A percentile compares a stretch with the other conserved stretches of the same genome.
Evolutionary conservation across 2,113 vertebrate genomes (phyloP).

Genomic region (Polypterus bichir): DNA sequence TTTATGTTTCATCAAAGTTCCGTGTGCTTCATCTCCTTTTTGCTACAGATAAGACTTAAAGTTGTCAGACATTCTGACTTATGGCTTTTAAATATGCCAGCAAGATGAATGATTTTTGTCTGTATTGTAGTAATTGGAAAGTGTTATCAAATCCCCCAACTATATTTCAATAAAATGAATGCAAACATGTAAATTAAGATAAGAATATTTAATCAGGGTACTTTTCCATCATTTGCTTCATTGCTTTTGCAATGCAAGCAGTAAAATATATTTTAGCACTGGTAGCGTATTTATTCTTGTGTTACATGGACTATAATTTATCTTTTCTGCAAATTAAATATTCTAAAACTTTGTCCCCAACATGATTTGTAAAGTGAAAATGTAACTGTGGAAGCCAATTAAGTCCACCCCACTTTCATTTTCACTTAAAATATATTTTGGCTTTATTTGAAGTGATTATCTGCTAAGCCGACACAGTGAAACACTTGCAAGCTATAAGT

Average conservation of each 20-base stretch:
- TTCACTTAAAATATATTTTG: too few relatives aligned
- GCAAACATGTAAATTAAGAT: slow-evolving; percentile 48
- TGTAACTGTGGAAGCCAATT: too few relatives aligned
- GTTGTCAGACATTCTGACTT: slow-evolving; percentile 63
- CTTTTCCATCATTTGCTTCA: background rate
- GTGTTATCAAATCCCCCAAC: slow-evolving; percentile 41
- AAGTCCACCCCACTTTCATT: too few relatives aligned
- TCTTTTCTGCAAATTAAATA: too few relatives aligned
- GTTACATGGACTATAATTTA: too few relatives aligned
- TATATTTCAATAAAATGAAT: slow-evolving; percentile 48
- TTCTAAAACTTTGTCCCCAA: too few relatives aligned
- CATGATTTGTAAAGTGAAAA: too few relatives aligned
- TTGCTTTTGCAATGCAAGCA: background rate
- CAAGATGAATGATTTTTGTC: slow-evolving; percentile 55
- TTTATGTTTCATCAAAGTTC: slow-evolving; percentile 48
- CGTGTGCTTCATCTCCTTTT: slow-evolving; percentile 52
- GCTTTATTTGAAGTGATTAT: too few relatives aligned
- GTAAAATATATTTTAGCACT: too few relatives aligned
- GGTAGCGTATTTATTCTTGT: too few relatives aligned
- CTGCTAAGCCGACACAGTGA: too few relatives aligned
- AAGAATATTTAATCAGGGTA: slow-evolving; percentile 42
- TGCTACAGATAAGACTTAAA: slow-evolving; percentile 42
- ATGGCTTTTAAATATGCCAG: slow-evolving; percentile 23
- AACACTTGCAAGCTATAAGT: too few relatives aligned
- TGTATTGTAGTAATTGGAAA: slow-evolving; percentile 51